A percentile compares a stretch with the other conserved stretches of the same genome.
phyloP scores from a whole-genome alignment of 1,140 invertebrate genomes.

The Phocides pigmalion region DNA sequence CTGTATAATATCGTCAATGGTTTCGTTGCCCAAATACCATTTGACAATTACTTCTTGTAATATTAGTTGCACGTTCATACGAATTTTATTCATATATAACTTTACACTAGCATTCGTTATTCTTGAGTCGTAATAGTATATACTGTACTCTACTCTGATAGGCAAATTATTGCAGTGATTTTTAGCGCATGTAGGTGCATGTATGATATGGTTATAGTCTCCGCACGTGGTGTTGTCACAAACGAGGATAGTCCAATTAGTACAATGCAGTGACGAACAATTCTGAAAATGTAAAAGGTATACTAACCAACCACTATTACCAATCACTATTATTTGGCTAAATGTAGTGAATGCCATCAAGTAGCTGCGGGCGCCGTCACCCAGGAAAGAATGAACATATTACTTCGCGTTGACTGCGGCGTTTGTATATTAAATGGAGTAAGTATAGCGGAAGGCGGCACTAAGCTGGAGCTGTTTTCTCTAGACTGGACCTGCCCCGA shows the following conservation, averaged over 20 bases:
- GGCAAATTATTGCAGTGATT: constrained; percentile 59
- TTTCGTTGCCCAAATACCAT: constrained; percentile 59
- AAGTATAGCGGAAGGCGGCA: too few species aligned
- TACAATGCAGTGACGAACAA: constrained; percentile 60
- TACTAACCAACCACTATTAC: too few species aligned
- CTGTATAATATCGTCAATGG: constrained; percentile 48
- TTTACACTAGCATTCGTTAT: constrained; percentile 60
- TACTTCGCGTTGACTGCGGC: too few species aligned
- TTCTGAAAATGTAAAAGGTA: constrained; percentile 54
- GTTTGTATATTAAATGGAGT: too few species aligned
- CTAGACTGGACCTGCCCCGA: too few species aligned
- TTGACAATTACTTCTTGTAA: constrained; percentile 59
- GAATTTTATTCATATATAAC: constrained; percentile 50
- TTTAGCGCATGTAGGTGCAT: constrained; percentile 59
- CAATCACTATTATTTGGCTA: too few species aligned
- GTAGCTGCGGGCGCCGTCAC: too few species aligned
- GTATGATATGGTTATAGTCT: constrained; percentile 52
- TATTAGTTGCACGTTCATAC: constrained; percentile 42
- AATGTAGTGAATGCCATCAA: too few species aligned
- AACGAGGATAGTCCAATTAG: constrained; percentile 58
- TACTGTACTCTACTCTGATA: constrained; percentile 56
- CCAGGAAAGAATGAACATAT: too few species aligned
- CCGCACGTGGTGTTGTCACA: constrained; percentile 51
- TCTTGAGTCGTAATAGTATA: constrained; percentile 59
- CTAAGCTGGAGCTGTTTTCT: too few species aligned